phyloP scores from a whole-genome alignment of 2,113 vertebrate genomes.

The Phrynosoma blainvillii region DNA sequence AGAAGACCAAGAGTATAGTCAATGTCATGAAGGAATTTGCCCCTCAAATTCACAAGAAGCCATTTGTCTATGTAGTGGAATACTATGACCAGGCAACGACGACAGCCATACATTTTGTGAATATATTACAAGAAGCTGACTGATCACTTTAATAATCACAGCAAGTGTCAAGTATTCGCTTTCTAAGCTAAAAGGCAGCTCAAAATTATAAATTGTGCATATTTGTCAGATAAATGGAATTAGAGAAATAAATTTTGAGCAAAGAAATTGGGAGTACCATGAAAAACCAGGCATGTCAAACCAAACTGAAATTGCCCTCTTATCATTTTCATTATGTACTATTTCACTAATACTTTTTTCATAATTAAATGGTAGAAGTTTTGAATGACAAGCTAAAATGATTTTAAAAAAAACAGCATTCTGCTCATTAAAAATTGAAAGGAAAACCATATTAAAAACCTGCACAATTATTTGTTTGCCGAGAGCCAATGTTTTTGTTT shows the following conservation, averaged over 20 bases:
- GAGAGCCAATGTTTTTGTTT: too few species aligned
- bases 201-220: neutral
- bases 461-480: neutral
- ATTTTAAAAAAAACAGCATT: neutral
- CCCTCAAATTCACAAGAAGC: too few species aligned
- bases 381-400: neutral
- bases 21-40: too few species aligned
- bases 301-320: neutral
- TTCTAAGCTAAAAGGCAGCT: neutral
- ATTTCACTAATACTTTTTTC: neutral
- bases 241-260: neutral
- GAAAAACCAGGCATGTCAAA: neutral
- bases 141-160: neutral
- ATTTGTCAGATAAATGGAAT: neutral
- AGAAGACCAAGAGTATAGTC: too few species aligned
- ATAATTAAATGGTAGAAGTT: neutral
- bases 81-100: too few species aligned
- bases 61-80: too few species aligned
- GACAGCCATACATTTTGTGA: too few species aligned
- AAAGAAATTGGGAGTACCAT: neutral
- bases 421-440: neutral
- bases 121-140: neutral
- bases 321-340: neutral
- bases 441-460: neutral
- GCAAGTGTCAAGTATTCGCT: neutral